phyloP scores from a whole-genome alignment of 2,888 invertebrate genomes.

The Cryptosula pallasiana region DNA sequence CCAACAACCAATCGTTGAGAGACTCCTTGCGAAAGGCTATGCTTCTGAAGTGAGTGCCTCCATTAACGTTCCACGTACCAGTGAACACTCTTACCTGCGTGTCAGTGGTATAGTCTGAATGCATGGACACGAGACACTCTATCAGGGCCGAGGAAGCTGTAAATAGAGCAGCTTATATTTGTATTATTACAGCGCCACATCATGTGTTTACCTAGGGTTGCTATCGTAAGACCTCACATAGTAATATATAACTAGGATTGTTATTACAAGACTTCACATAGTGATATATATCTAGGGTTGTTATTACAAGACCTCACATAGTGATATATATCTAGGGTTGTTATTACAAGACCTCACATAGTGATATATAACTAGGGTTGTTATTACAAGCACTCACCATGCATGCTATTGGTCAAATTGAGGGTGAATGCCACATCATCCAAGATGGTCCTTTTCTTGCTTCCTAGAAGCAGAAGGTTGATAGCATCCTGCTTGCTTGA shows the following conservation, averaged over 20 bases:
- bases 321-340: too few relatives aligned
- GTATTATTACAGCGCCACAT: too few relatives aligned
- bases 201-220: too few relatives aligned
- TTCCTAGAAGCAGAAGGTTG: slow-evolving; percentile 86
- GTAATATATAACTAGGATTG: too few relatives aligned
- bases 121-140: slow-evolving; percentile 36
- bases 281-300: too few relatives aligned
- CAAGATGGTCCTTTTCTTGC: slow-evolving; percentile 81
- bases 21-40: slow-evolving; percentile 74
- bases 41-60: slow-evolving; percentile 95
- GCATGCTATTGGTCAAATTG: slow-evolving; percentile 40
- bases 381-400: slow-evolving; percentile 41
- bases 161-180: too few relatives aligned
- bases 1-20: slow-evolving; percentile 63
- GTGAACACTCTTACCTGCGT: slow-evolving; percentile 68
- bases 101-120: slow-evolving; percentile 40
- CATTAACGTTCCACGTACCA: slow-evolving; percentile 98
- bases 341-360: too few relatives aligned
- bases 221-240: too few relatives aligned
- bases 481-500: slow-evolving; percentile 89
- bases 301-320: too few relatives aligned
- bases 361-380: too few relatives aligned
- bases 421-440: slow-evolving; percentile 76
- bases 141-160: slow-evolving; percentile 41
- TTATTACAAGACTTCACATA: too few relatives aligned